Conservation (phyloP, 2,888 invertebrate species). For the Callosobruchus maculatus region DNA sequence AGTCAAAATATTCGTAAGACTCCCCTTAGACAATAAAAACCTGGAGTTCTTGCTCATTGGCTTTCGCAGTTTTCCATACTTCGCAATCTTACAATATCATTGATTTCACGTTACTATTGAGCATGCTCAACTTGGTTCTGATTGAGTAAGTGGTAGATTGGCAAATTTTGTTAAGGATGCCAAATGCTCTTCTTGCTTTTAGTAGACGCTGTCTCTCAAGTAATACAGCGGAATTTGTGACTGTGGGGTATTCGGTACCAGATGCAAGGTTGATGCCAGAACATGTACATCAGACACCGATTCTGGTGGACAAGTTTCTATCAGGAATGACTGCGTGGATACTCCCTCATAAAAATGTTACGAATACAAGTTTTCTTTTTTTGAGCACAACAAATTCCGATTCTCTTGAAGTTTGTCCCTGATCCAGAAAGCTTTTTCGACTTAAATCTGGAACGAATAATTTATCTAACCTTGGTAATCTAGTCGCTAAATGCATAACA, state of each 20-base stretch:
- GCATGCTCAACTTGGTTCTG: too few species aligned
- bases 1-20: too few species aligned
- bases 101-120: too few species aligned
- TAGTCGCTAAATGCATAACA: background rate
- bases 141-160: too few species aligned
- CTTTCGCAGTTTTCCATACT: too few species aligned
- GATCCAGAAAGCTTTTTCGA: constrained; percentile 78
- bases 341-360: constrained; percentile 83
- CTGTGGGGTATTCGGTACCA: constrained; percentile 70
- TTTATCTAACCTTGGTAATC: background rate
- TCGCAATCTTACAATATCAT: too few species aligned
- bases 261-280: constrained; percentile 87
- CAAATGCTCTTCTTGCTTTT: too few species aligned
- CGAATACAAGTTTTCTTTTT: constrained; percentile 80
- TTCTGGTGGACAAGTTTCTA: constrained; percentile 95
- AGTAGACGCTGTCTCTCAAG: too few species aligned
- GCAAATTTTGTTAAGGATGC: too few species aligned
- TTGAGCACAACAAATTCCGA: constrained; percentile 86
- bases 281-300: constrained; percentile 94
- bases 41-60: too few species aligned
- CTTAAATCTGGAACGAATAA: constrained; percentile 58
- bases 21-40: too few species aligned
- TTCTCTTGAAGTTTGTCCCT: constrained; percentile 74
- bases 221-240: too few species aligned
- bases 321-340: constrained; percentile 81